These are phyloP conservation scores for Morus bassanus DNA, from an alignment of 2,797 vertebrate genomes.

Conservation along the genomic window DNA sequence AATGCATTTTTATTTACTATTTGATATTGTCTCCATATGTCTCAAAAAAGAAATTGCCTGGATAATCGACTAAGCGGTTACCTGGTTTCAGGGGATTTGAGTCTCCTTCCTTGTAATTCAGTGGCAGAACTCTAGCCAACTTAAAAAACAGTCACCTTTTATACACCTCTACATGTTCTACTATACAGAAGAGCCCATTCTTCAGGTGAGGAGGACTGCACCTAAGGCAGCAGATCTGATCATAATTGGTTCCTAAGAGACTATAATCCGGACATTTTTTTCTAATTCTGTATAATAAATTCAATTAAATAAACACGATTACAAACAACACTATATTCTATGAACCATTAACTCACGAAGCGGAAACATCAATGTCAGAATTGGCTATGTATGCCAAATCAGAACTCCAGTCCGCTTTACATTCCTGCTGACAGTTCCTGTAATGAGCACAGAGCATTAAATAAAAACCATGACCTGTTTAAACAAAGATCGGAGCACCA, in stretches of 20 bases:
- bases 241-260: neutral
- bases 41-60: neutral
- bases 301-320: neutral
- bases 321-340: neutral
- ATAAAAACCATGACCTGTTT: constrained; percentile 51
- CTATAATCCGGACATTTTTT: neutral
- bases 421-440: neutral
- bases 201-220: neutral
- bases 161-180: neutral
- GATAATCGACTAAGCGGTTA: neutral
- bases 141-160: neutral
- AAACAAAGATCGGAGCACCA: constrained; percentile 41
- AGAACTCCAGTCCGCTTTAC: neutral
- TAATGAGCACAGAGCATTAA: constrained; percentile 8
- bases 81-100: neutral
- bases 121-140: neutral
- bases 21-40: neutral
- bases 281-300: neutral
- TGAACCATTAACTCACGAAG: neutral
- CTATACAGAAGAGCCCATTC: neutral
- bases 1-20: neutral
- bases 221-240: neutral
- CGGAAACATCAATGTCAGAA: neutral
- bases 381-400: neutral
- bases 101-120: neutral